Evolutionary conservation across 2,888 invertebrate species (phyloP), one percentile per base, ranked within the genome.

Genomic region (Octodonta nipae): DNA sequence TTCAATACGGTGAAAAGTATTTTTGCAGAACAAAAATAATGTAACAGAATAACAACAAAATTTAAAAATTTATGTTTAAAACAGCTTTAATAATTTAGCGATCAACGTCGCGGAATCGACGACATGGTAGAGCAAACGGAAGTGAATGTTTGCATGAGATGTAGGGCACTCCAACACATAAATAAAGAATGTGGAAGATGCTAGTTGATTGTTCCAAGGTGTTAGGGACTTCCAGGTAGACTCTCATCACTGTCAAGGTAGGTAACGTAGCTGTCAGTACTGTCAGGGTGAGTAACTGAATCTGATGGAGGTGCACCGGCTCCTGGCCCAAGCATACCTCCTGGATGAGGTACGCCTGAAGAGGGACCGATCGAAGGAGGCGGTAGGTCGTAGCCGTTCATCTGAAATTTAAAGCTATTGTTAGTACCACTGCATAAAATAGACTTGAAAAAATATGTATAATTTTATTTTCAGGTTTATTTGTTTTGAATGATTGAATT

Each of bases 211-310:
- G 30, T 30, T 5, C 31, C 26, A 34, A 46, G 40, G 46, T 54
- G 64, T 63, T 79, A 79, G 70, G 79, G 79, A 51, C 78, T 78
- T 45, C 77, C 75, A 30, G 78, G 76, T 48, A 78, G 68, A 56
- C 77, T 78, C 57, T 79, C 79, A 66, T 89, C 89, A 63, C 86
- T 87, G 63, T 88, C 88, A 50, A 88, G 75, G 68, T 87, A 88
- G 38, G 88, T 88, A 44, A 89, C 88, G 68, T 87, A 88, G 61
- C 86, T 87, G 65, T 88, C 83, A 33, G 81, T 79, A 52, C 79
- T 80, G 61, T 82, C 81, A 12, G 80, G 81, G 62, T 84, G 84
- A 46, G 75, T 73, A 52, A 74, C 73, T 49, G 70, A 70, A 54
- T 75, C 75, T 12, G 65, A 63, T 35, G 67, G 64, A 1, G 73